These are phyloP conservation scores for Opisthocomus hoazin DNA, from an alignment of 2,113 vertebrate species.

Conservation along the genomic window DNA sequence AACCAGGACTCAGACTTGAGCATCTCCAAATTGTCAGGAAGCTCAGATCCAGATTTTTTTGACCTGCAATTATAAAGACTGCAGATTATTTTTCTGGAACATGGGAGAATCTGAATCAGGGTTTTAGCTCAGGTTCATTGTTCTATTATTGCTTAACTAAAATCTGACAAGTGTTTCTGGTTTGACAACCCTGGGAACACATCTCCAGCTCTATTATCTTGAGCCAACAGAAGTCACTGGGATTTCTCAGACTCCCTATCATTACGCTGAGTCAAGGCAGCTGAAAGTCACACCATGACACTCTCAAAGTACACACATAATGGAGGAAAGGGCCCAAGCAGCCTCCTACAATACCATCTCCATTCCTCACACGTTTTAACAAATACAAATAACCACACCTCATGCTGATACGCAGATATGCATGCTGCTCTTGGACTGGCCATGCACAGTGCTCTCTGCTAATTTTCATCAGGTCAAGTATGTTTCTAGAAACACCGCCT, in stretches of 20 bases:
- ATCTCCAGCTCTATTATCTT: neutral
- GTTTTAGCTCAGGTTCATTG: neutral
- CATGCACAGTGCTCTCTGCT: neutral
- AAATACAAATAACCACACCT: neutral
- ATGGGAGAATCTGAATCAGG: neutral
- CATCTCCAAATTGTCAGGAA: neutral
- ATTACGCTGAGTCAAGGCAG: accelerated
- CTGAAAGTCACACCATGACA: neutral
- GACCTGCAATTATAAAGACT: neutral
- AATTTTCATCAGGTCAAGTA: neutral
- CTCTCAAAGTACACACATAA: neutral
- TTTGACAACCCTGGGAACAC: neutral
- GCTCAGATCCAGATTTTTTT: neutral
- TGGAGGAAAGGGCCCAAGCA: neutral
- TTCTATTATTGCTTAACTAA: neutral
- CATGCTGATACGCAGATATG: neutral
- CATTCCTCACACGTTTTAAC: neutral
- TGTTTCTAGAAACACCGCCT: neutral
- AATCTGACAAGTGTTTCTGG: neutral
- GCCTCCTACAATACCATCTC: neutral
- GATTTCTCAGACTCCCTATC: neutral
- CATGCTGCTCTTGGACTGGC: neutral
- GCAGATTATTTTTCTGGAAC: neutral
- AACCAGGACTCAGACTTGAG: neutral
- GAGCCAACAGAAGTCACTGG: neutral